Conservation (phyloP, 2,888 invertebrate species). For the Ophioninae sp. region DNA sequence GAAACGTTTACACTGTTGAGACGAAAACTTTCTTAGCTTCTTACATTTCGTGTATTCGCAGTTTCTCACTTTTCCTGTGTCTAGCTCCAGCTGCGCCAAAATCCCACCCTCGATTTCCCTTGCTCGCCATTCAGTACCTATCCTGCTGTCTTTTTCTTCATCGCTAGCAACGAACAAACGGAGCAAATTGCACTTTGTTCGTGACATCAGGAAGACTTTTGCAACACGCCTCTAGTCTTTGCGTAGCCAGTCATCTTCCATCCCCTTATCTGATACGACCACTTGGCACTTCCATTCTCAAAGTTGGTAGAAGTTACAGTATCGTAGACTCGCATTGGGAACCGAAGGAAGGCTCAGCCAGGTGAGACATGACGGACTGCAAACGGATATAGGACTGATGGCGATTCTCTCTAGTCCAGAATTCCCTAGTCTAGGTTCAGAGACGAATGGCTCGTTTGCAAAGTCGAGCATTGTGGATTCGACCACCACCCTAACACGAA, state of each 20-base stretch:
- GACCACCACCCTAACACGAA: conserved; percentile 35
- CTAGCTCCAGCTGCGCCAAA: neutral
- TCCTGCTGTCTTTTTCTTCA: conserved; percentile 25
- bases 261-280: conserved; percentile 31
- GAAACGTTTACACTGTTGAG: conserved; percentile 42
- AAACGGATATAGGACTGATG: conserved; percentile 60
- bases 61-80: neutral
- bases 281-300: conserved; percentile 44
- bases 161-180: conserved; percentile 59
- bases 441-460: conserved; percentile 54
- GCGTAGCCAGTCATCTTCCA: conserved; percentile 38
- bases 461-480: conserved; percentile 57
- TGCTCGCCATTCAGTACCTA: conserved; percentile 4
- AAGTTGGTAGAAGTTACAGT: conserved; percentile 28
- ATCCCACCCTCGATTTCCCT: conserved; percentile 32
- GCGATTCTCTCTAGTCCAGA: too few relatives aligned
- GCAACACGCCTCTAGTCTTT: conserved; percentile 31
- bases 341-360: conserved; percentile 29
- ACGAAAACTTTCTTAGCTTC: conserved; percentile 23
- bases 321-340: conserved; percentile 34
- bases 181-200: conserved; percentile 66
- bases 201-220: conserved; percentile 58
- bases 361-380: conserved; percentile 52
- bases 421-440: too few relatives aligned
- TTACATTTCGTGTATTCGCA: conserved; percentile 6